phyloP scores from a whole-genome alignment of 2,888 invertebrate species.

The Arenicola marina region DNA sequence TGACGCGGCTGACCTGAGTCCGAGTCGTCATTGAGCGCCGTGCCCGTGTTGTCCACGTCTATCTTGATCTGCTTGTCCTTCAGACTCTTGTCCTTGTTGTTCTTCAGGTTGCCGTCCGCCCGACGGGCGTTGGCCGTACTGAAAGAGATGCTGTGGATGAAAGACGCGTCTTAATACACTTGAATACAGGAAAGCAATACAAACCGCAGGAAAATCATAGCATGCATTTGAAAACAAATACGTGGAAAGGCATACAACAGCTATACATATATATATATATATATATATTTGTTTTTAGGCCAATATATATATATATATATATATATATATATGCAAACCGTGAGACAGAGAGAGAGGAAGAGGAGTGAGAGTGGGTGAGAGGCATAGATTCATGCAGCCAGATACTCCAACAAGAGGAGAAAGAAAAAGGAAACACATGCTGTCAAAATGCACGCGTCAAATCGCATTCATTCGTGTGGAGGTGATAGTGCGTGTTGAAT shows the following conservation, averaged over 20 bases:
- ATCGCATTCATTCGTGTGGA: too few relatives aligned
- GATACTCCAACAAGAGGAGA: too few relatives aligned
- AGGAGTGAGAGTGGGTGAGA: not conserved
- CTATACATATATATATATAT: constrained; percentile 1
- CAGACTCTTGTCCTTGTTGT: constrained; percentile 49
- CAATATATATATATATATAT: constrained; percentile 11
- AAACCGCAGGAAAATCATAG: too few relatives aligned
- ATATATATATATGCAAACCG: constrained; percentile 5
- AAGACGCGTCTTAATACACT: not conserved
- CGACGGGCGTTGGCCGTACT: constrained; percentile 40
- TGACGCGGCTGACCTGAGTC: constrained; percentile 9
- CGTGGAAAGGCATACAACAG: not conserved
- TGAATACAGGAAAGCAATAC: not conserved
- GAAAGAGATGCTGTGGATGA: constrained; percentile 53
- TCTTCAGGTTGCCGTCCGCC: constrained; percentile 52
- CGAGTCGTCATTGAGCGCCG: not conserved
- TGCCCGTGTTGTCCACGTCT: constrained; percentile 6
- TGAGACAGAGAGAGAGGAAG: not conserved
- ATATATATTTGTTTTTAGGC: constrained; percentile 4
- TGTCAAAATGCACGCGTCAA: too few relatives aligned
- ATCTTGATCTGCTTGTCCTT: constrained; percentile 40
- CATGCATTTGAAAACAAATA: not conserved
- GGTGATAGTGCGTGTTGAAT: too few relatives aligned
- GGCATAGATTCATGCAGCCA: too few relatives aligned
- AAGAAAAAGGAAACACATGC: too few relatives aligned